Percentiles rank a stretch among this genome's conserved stretches.
These are phyloP conservation scores for Bergia sp. DNA, from an alignment of 92 coral and sea anemone genomes.

Conservation along the genomic window DNA sequence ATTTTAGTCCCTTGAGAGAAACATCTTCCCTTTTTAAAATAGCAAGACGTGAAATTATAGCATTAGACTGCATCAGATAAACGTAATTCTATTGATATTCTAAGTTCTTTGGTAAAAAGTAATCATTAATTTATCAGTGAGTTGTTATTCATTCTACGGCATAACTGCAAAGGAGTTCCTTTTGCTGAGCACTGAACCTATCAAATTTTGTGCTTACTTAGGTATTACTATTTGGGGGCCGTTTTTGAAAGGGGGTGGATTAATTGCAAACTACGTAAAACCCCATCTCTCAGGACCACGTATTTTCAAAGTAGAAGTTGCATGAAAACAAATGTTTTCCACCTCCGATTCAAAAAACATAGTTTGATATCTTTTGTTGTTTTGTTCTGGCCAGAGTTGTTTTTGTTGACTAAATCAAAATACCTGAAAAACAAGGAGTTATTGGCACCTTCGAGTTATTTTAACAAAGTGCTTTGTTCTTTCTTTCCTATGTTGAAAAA, in stretches of 20 bases:
- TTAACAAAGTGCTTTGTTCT: slow-evolving; percentile 1
- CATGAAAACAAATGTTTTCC: background rate
- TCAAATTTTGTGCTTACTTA: background rate
- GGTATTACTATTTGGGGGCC: background rate
- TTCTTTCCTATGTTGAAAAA: background rate
- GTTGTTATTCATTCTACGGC: no score
- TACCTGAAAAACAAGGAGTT: slow-evolving; percentile 25
- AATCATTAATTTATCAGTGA: no score
- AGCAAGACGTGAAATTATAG: no score
- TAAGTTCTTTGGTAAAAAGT: no score
- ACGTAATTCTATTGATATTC: no score
- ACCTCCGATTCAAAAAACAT: background rate
- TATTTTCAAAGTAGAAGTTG: background rate
- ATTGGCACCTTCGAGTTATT: slow-evolving; percentile 13
- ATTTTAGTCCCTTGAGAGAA: no score
- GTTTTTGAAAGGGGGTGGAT: background rate
- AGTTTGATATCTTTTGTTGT: slow-evolving; percentile 23
- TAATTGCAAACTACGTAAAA: no score
- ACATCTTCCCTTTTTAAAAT: no score
- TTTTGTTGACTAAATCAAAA: slow-evolving; percentile 23
- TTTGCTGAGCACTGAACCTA: background rate
- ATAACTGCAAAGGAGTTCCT: no score
- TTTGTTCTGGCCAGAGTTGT: slow-evolving; percentile 35
- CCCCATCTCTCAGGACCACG: background rate
- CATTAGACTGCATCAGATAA: no score